These are phyloP conservation scores for Candoia aspera DNA, from an alignment of 2,113 vertebrate genomes.

Conservation along the genomic window DNA sequence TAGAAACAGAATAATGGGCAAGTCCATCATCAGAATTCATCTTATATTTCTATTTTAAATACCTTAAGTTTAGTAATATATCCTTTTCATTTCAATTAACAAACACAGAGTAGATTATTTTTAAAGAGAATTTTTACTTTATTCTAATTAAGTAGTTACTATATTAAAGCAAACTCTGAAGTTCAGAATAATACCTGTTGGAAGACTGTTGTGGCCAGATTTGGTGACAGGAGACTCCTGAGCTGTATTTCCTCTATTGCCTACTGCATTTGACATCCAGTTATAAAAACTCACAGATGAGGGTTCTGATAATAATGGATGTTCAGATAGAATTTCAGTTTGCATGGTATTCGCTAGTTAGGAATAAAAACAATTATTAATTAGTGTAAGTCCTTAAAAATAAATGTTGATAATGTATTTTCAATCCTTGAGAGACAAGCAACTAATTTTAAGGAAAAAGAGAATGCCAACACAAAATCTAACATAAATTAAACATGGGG, in stretches of 20 bases:
- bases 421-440: neutral
- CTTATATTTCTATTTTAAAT: neutral
- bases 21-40: neutral
- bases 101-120: neutral
- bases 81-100: neutral
- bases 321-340: conserved; percentile 91
- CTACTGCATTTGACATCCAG: conserved; percentile 99
- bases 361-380: neutral
- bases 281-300: conserved; percentile 98
- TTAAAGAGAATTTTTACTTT: neutral
- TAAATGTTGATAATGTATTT: neutral
- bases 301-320: conserved; percentile 92
- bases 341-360: conserved; percentile 82
- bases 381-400: accelerated
- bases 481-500: neutral
- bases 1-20: neutral
- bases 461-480: neutral
- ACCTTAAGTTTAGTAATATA: neutral
- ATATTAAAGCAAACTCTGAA: conserved; percentile 8
- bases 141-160: neutral
- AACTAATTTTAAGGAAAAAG: neutral
- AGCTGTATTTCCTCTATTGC: conserved; percentile 82
- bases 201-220: conserved; percentile 90
- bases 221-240: conserved; percentile 89
- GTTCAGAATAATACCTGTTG: conserved; percentile 82